Evolutionary conservation across 2,797 vertebrate genomes (phyloP).

Genomic region (Pangasius larnaudii): DNA sequence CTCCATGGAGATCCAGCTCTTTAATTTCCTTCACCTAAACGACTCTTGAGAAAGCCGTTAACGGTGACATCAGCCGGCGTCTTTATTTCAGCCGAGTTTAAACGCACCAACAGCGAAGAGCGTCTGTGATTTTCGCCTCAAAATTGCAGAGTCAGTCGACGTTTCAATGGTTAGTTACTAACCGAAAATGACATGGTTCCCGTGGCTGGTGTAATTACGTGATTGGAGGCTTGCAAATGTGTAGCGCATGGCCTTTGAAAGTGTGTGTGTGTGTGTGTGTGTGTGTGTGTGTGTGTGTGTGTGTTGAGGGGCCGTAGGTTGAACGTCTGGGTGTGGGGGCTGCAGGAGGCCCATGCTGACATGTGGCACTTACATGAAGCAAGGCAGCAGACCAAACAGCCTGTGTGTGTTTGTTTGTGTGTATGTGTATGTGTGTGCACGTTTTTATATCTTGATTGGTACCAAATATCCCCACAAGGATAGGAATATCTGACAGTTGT

Average conservation of each 20-base stretch:
- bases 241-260: constrained; percentile 35
- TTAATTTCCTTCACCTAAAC: constrained; percentile 45
- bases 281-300: constrained; percentile 52
- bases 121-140: constrained; percentile 55
- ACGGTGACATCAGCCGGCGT: constrained; percentile 52
- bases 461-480: neutral
- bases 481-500: neutral
- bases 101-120: constrained; percentile 53
- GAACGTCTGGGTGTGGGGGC: constrained; percentile 33
- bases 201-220: constrained; percentile 66
- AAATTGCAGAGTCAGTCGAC: constrained; percentile 62
- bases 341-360: constrained; percentile 34
- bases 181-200: constrained; percentile 67
- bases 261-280: constrained; percentile 18
- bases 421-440: neutral
- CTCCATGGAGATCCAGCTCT: constrained; percentile 32
- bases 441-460: neutral
- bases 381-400: constrained; percentile 45
- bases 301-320: constrained; percentile 39
- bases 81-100: constrained; percentile 54
- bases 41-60: constrained; percentile 39
- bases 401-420: constrained; percentile 13
- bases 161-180: constrained; percentile 62
- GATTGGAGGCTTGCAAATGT: constrained; percentile 61
- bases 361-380: constrained; percentile 41